Evolutionary conservation across 2,113 vertebrate genomes (phyloP).

Genomic region (Paramormyrops kingsleyae): DNA sequence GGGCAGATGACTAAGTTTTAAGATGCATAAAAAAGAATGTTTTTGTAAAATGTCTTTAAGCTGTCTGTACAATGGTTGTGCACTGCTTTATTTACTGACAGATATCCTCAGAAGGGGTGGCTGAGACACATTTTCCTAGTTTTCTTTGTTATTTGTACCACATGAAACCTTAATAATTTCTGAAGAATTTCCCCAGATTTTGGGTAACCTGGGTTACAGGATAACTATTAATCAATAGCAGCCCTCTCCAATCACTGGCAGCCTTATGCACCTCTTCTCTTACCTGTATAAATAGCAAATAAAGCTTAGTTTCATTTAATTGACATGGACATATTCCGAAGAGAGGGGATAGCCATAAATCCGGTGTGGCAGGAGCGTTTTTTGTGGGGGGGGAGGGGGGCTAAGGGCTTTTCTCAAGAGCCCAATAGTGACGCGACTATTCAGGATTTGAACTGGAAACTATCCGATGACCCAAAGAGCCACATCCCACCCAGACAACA

Average conservation of each 20-base stretch:
- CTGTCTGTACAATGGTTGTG: not conserved
- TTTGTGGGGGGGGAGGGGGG: not conserved
- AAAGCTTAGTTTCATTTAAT: not conserved
- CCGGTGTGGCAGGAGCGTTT: not conserved
- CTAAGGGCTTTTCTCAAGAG: not conserved
- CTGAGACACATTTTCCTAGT: not conserved
- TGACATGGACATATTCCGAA: not conserved
- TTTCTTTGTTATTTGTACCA: constrained; percentile 1
- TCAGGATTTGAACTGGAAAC: not conserved
- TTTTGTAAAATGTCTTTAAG: not conserved
- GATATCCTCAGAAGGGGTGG: not conserved
- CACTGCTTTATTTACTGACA: not conserved
- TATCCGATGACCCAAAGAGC: not conserved
- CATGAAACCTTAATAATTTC: not conserved
- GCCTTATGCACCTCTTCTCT: not conserved
- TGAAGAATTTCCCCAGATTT: constrained; percentile 8
- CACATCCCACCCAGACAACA: not conserved
- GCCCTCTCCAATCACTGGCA: not conserved
- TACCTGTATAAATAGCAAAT: not conserved
- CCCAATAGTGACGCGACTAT: not conserved
- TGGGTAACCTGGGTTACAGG: constrained; percentile 49
- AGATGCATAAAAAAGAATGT: not conserved
- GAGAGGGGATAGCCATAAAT: not conserved
- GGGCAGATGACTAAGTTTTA: not conserved
- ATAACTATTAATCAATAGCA: constrained; percentile 39